Conservation (phyloP, 2,113 vertebrate species). For the Sinocyclocheilus maitianheensis region DNA sequence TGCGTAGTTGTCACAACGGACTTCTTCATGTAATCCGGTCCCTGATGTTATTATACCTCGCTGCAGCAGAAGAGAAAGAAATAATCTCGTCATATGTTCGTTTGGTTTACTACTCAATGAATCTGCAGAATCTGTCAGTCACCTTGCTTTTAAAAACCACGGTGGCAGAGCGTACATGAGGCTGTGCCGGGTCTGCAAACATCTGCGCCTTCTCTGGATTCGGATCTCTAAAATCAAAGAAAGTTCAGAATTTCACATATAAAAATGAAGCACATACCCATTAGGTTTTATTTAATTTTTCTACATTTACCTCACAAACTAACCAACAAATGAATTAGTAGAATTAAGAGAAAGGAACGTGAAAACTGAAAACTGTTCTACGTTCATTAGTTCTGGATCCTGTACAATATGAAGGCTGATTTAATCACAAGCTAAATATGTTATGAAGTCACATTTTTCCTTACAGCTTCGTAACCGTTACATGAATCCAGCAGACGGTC, state of each 20-base stretch:
- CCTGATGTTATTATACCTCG: fast-evolving
- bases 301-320: background rate
- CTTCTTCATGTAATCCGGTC: background rate
- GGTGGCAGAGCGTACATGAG: background rate
- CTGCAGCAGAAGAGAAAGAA: background rate
- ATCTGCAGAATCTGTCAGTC: background rate
- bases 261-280: background rate
- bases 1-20: background rate
- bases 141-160: background rate
- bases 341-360: background rate
- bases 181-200: background rate
- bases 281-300: background rate
- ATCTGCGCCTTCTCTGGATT: fast-evolving
- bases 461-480: fast-evolving
- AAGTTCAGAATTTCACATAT: background rate
- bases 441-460: background rate
- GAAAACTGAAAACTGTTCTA: background rate
- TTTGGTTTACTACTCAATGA: background rate
- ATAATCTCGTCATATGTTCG: background rate
- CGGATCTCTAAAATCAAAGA: background rate
- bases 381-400: background rate
- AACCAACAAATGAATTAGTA: background rate
- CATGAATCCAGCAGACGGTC: background rate
- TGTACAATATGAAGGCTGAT: background rate
- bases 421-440: background rate